Evolutionary conservation across 2,888 invertebrate species (phyloP).

Genomic region (Conomelus anceps): DNA sequence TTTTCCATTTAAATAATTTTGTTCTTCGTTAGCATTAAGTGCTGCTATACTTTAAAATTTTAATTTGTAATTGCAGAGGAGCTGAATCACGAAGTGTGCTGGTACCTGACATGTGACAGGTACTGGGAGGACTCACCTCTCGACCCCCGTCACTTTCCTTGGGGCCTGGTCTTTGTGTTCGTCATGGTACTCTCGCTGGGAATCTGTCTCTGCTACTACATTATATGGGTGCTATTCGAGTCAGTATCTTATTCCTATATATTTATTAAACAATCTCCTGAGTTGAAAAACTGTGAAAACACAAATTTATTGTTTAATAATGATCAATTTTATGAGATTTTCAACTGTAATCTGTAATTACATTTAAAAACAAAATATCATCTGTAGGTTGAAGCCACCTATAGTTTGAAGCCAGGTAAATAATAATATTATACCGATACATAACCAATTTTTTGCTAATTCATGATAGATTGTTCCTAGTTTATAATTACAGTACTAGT

Average conservation of each 20-base stretch:
- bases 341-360: too few relatives aligned
- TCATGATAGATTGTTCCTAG: too few relatives aligned
- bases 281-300: neutral
- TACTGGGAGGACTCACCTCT: constrained; percentile 82
- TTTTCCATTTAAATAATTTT: too few relatives aligned
- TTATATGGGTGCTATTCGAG: constrained; percentile 90
- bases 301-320: neutral
- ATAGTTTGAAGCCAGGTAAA: too few relatives aligned
- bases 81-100: constrained; percentile 81
- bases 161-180: constrained; percentile 69
- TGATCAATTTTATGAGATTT: too few relatives aligned
- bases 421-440: too few relatives aligned
- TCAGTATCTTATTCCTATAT: constrained; percentile 48
- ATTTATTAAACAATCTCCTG: neutral
- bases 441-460: too few relatives aligned
- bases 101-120: constrained; percentile 85
- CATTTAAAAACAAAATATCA: too few relatives aligned
- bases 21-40: too few relatives aligned
- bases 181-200: constrained; percentile 74
- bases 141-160: constrained; percentile 69
- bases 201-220: constrained; percentile 83
- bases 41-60: neutral
- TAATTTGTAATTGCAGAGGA: constrained; percentile 54
- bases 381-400: too few relatives aligned
- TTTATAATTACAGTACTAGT: too few relatives aligned